phyloP scores from a whole-genome alignment of 2,888 invertebrate genomes.

The Sisyra terminalis region DNA sequence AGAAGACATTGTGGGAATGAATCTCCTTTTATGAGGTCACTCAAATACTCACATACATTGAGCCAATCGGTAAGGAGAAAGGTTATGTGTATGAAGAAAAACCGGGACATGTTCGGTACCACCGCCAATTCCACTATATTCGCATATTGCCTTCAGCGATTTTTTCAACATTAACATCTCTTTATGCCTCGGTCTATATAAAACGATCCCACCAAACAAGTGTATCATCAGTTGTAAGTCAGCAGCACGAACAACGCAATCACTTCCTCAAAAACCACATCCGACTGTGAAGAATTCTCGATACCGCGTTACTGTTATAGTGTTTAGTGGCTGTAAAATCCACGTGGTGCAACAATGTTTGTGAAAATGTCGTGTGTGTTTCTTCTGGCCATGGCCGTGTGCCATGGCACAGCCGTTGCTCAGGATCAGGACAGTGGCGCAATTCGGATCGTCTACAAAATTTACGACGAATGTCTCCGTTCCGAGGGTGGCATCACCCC shows the following conservation, averaged over 20 bases:
- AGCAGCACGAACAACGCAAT: background rate
- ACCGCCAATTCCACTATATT: background rate
- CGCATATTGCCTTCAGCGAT: slow-evolving; percentile 1
- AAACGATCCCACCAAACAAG: background rate
- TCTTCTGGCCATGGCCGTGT: slow-evolving; percentile 17
- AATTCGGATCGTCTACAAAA: slow-evolving; percentile 44
- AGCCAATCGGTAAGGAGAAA: slow-evolving; percentile 3
- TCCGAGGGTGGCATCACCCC: slow-evolving; percentile 44
- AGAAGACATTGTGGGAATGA: no score
- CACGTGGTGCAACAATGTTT: slow-evolving; percentile 10
- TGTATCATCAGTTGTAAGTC: slow-evolving; percentile 3
- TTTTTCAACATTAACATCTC: slow-evolving; percentile 2
- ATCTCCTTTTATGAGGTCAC: no score
- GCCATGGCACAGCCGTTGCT: slow-evolving; percentile 12
- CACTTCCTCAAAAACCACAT: background rate
- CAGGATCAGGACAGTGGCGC: slow-evolving; percentile 34
- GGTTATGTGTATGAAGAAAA: slow-evolving; percentile 7
- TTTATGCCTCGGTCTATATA: background rate
- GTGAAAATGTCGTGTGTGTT: slow-evolving; percentile 20
- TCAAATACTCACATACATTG: no score
- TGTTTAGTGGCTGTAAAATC: slow-evolving; percentile 8
- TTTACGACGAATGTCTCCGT: slow-evolving; percentile 64
- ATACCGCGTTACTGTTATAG: background rate
- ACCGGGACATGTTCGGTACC: slow-evolving; percentile 1
- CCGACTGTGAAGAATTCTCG: no score